These are phyloP conservation scores for Chrysolophus pictus DNA, from an alignment of 2,797 vertebrate species.

Conservation along the genomic window DNA sequence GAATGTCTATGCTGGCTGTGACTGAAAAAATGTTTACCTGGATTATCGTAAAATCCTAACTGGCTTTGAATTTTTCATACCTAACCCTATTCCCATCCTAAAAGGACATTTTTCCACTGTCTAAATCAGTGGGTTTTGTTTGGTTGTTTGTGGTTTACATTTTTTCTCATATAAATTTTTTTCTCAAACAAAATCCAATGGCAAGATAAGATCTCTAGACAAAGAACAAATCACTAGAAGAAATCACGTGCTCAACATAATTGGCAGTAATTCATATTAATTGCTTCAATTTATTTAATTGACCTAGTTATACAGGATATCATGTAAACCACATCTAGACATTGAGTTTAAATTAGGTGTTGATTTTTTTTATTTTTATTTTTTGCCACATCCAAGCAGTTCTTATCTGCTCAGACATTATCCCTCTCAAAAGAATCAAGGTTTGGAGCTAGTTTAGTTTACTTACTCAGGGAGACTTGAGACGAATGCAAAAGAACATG, in stretches of 20 bases:
- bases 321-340: neutral
- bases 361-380: neutral
- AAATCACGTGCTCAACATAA: neutral
- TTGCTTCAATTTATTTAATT: neutral
- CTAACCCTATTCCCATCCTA: neutral
- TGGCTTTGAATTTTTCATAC: neutral
- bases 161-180: neutral
- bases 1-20: neutral
- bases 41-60: neutral
- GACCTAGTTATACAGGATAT: neutral
- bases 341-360: neutral
- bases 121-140: neutral
- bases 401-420: neutral
- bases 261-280: neutral
- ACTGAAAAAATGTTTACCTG: neutral
- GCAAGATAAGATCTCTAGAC: neutral
- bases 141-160: neutral
- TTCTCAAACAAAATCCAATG: no score
- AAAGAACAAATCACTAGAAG: neutral
- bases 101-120: neutral
- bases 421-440: neutral
- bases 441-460: neutral
- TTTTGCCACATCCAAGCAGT: neutral
- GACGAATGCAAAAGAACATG: neutral
- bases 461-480: neutral